Percentiles rank a stretch among this genome's conserved stretches.
These are phyloP conservation scores for Caenorhabditis sp. DNA, from an alignment of 2,888 invertebrate species.

Conservation along the genomic window DNA sequence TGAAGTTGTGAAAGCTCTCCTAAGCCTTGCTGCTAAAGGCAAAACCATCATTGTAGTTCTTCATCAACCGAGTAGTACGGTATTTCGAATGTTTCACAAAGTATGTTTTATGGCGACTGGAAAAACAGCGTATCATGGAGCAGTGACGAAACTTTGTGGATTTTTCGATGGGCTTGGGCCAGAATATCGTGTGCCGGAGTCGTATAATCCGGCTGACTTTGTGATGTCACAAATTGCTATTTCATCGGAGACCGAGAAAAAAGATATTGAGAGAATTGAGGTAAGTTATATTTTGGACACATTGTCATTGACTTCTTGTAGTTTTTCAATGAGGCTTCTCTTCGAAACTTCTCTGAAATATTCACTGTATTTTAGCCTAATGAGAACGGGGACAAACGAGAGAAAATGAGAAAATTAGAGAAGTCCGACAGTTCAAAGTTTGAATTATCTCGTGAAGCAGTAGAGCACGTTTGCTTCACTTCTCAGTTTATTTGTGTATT, in stretches of 20 bases:
- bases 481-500: too few relatives aligned
- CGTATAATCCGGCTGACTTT: slow-evolving; percentile 71
- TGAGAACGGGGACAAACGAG: too few relatives aligned
- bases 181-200: slow-evolving; percentile 57
- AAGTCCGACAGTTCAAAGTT: too few relatives aligned
- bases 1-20: slow-evolving; percentile 69
- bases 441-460: too few relatives aligned
- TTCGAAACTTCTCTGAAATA: too few relatives aligned
- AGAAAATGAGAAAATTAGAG: too few relatives aligned
- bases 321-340: too few relatives aligned
- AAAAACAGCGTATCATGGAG: slow-evolving; percentile 58
- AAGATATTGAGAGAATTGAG: slow-evolving; percentile 39
- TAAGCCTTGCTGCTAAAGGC: slow-evolving; percentile 76
- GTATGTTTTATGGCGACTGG: slow-evolving; percentile 66
- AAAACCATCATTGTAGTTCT: slow-evolving; percentile 91
- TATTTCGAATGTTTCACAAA: slow-evolving; percentile 86
- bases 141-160: slow-evolving; percentile 43
- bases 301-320: too few relatives aligned
- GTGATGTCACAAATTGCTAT: slow-evolving; percentile 65
- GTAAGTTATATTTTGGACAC: too few relatives aligned
- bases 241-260: slow-evolving; percentile 44
- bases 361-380: too few relatives aligned
- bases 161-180: slow-evolving; percentile 48
- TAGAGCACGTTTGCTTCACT: too few relatives aligned
- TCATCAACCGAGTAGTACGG: slow-evolving; percentile 91